These are phyloP conservation scores for Gallinago paraguaiae DNA, from an alignment of 2,113 vertebrate species.

Conservation along the genomic window DNA sequence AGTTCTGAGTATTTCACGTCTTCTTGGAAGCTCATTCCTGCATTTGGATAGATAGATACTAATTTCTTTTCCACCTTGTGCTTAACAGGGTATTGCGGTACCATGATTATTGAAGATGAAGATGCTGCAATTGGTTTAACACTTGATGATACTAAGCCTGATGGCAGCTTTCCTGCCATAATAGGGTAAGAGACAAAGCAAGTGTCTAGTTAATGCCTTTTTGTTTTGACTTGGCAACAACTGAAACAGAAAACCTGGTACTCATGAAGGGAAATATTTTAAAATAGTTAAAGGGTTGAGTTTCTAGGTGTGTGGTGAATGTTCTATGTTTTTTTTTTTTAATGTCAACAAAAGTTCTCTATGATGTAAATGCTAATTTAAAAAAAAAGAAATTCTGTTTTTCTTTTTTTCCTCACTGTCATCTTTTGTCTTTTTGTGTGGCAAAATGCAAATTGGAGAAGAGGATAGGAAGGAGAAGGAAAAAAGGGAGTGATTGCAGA, in stretches of 20 bases:
- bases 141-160: constrained; percentile 94
- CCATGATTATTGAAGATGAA: constrained; percentile 94
- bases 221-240: neutral
- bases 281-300: neutral
- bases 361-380: neutral
- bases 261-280: neutral
- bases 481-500: neutral
- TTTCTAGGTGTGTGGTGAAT: neutral
- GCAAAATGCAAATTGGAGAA: neutral
- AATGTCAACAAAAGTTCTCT: neutral
- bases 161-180: constrained; percentile 88
- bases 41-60: neutral
- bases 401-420: neutral
- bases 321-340: neutral
- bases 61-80: neutral
- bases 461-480: neutral
- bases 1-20: neutral
- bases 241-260: neutral
- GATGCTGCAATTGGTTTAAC: constrained; percentile 89
- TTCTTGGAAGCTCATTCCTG: neutral
- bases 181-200: constrained; percentile 85
- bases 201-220: neutral
- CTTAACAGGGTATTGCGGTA: constrained; percentile 89
- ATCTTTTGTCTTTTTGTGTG: neutral
- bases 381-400: neutral